phyloP scores from a whole-genome alignment of 2,888 invertebrate species.

The Plutella xylostella region DNA sequence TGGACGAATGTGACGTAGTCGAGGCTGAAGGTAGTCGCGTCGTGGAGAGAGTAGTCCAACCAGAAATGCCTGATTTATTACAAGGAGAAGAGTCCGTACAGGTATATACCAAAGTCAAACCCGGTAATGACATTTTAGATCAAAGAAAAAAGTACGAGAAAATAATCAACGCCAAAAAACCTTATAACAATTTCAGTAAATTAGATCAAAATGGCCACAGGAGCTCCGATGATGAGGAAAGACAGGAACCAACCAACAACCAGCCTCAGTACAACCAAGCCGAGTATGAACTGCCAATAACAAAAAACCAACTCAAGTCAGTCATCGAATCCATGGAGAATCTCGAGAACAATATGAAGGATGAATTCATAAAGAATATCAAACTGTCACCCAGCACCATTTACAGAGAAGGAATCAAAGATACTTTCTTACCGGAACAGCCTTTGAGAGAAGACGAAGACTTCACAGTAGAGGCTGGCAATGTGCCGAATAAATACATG shows the following conservation, averaged over 20 bases:
- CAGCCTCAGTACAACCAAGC: conserved; percentile 10
- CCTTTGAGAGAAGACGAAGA: conserved; percentile 50
- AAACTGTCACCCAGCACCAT: background rate
- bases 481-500: conserved; percentile 39
- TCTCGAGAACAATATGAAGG: conserved; percentile 45
- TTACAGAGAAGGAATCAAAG: conserved; percentile 21
- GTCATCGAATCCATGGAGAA: conserved; percentile 56
- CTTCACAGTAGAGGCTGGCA: conserved; percentile 39
- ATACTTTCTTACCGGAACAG: conserved; percentile 39
- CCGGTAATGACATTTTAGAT: conserved; percentile 65
- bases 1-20: conserved; percentile 80
- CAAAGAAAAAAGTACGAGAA: conserved; percentile 50
- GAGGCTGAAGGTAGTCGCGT: conserved; percentile 67
- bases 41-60: conserved; percentile 41
- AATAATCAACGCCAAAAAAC: conserved; percentile 62
- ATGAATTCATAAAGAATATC: conserved; percentile 33
- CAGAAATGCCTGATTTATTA: conserved; percentile 31
- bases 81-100: conserved; percentile 70
- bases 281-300: conserved; percentile 58
- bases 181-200: conserved; percentile 65
- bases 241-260: too few relatives aligned
- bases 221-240: too few relatives aligned
- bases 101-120: conserved; percentile 73
- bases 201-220: too few relatives aligned
- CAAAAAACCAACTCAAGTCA: conserved; percentile 51